Evolutionary conservation across 2,888 invertebrate genomes (phyloP).

Genomic region (Hirtodrosophila alboralis): DNA sequence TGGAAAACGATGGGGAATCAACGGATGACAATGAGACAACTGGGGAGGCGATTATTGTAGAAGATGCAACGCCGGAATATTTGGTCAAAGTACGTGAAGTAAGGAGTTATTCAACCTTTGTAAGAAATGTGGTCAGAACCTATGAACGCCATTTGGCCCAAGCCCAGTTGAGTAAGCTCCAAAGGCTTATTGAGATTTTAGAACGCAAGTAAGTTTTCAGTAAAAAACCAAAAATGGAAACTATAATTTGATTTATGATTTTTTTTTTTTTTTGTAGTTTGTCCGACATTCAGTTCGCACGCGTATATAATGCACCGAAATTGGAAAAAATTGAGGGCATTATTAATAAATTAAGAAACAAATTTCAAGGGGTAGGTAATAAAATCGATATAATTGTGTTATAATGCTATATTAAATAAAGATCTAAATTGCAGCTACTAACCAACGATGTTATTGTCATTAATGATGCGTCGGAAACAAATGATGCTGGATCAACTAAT

Average conservation of each 20-base stretch:
- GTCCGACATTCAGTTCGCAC: conserved; percentile 5
- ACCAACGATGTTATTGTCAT: conserved; percentile 19
- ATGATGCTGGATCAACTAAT: too few species aligned
- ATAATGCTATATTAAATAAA: not conserved
- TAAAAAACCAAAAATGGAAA: not conserved
- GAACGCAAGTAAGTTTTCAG: conserved; percentile 62
- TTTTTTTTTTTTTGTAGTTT: conserved; percentile 11
- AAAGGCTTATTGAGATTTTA: conserved; percentile 68
- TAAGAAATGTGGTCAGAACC: conserved; percentile 87
- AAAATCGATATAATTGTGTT: not conserved
- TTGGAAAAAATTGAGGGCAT: conserved; percentile 37
- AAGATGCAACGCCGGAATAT: not conserved
- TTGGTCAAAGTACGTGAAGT: conserved; percentile 57
- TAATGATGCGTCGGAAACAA: too few species aligned
- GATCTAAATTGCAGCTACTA: conserved; percentile 34
- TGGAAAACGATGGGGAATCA: not conserved
- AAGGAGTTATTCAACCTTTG: conserved; percentile 88
- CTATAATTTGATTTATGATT: not conserved
- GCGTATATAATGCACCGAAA: conserved; percentile 2
- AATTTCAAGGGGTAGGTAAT: conserved; percentile 29
- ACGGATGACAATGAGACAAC: too few species aligned
- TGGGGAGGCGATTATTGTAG: too few species aligned
- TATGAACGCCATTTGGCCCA: conserved; percentile 26
- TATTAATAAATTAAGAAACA: conserved; percentile 28
- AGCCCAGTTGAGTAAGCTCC: conserved; percentile 70